Conservation (phyloP, 2,113 vertebrate genomes). For the Megaleporinus macrocephalus region DNA sequence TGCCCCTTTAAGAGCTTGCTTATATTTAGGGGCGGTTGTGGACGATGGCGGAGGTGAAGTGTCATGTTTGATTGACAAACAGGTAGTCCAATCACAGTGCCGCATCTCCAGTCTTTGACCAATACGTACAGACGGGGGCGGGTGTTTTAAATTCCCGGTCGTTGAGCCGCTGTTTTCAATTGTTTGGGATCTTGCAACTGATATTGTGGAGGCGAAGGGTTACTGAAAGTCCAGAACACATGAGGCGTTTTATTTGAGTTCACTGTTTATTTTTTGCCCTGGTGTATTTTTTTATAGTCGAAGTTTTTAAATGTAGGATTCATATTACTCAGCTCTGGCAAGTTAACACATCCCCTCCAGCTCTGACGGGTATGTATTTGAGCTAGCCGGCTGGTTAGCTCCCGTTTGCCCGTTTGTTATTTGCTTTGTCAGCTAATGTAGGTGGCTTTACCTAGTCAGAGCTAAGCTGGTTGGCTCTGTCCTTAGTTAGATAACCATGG, state of each 20-base stretch:
- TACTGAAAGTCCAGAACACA: neutral
- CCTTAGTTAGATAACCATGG: neutral
- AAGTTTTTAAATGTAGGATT: conserved; percentile 37
- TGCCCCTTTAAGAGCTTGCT: neutral
- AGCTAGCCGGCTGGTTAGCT: conserved; percentile 42
- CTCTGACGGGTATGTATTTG: conserved; percentile 44
- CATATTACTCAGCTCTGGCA: neutral
- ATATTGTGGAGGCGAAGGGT: neutral
- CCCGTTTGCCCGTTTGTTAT: neutral
- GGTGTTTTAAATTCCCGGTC: conserved; percentile 80
- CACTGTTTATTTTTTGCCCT: neutral
- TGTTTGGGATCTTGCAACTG: conserved; percentile 42
- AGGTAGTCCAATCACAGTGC: neutral
- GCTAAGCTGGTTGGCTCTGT: neutral
- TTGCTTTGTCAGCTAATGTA: neutral
- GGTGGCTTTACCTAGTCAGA: neutral
- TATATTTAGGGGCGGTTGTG: conserved; percentile 1
- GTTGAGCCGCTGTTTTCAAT: conserved; percentile 67
- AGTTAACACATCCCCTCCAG: neutral
- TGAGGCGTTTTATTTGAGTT: neutral
- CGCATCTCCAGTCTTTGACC: conserved; percentile 15
- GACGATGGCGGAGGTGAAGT: conserved; percentile 1
- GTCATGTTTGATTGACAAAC: conserved; percentile 18
- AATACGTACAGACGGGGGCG: conserved; percentile 53
- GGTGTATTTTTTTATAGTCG: neutral